Conservation (phyloP, 2,113 vertebrate species). For the Anoplopoma fimbria region DNA sequence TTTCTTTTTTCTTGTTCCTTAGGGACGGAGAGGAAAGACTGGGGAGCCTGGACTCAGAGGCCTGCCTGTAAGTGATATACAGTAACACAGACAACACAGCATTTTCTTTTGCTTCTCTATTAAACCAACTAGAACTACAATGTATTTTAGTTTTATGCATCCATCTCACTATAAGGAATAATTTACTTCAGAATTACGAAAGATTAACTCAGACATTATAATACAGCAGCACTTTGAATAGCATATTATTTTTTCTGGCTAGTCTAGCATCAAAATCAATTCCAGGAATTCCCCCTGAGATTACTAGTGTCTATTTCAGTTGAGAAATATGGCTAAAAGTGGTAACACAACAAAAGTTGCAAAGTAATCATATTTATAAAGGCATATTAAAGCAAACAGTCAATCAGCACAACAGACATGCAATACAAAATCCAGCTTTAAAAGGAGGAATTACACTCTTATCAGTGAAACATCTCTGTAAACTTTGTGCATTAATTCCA, state of each 20-base stretch:
- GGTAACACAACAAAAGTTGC: background rate
- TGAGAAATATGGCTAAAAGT: background rate
- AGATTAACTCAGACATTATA: background rate
- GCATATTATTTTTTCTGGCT: conserved; percentile 11
- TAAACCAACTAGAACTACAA: background rate
- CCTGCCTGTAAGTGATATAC: conserved; percentile 75
- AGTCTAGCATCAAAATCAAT: conserved; percentile 5
- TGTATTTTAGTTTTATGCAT: background rate
- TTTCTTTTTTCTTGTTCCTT: conserved; percentile 26
- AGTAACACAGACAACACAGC: conserved; percentile 7
- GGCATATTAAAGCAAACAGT: conserved; percentile 27
- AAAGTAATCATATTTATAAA: conserved; percentile 22
- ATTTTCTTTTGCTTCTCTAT: too few species aligned
- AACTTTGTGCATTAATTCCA: conserved; percentile 20
- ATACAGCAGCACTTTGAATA: background rate
- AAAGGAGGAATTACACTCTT: conserved; percentile 18
- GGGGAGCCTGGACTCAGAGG: conserved; percentile 80
- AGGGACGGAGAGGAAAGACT: conserved; percentile 84
- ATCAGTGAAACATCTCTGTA: conserved; percentile 4
- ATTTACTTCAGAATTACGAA: too few species aligned
- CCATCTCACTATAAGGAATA: background rate
- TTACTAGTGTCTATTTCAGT: background rate
- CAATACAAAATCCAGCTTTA: background rate
- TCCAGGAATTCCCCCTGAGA: background rate
- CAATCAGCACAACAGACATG: conserved; percentile 17